phyloP scores from a whole-genome alignment of 2,888 invertebrate genomes.

The Oxystoma pomonae region DNA sequence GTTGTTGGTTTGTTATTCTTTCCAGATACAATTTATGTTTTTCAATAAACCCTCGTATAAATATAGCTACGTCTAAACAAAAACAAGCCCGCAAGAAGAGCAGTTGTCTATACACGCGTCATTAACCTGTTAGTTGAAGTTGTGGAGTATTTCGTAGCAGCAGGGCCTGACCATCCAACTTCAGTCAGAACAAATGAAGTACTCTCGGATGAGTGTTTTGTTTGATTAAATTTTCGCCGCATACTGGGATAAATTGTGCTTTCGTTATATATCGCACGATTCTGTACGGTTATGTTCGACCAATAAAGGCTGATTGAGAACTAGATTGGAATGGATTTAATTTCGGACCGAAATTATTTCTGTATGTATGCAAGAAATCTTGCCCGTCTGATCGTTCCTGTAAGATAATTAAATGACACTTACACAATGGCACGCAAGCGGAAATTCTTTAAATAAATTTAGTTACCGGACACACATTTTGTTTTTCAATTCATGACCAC shows the following conservation, averaged over 20 bases:
- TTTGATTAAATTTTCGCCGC: background rate
- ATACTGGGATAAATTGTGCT: background rate
- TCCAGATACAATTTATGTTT: too few species aligned
- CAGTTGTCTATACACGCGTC: conserved; percentile 41
- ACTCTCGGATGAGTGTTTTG: background rate
- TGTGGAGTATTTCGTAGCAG: conserved; percentile 31
- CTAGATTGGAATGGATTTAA: background rate
- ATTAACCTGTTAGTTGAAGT: conserved; percentile 45
- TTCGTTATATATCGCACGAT: background rate
- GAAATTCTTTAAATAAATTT: too few species aligned
- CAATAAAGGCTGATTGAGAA: background rate
- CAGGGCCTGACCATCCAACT: conserved; percentile 20
- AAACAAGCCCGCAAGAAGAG: background rate
- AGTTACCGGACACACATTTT: too few species aligned
- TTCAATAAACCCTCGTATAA: too few species aligned
- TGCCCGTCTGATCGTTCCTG: too few species aligned
- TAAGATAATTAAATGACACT: too few species aligned
- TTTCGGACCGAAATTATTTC: too few species aligned
- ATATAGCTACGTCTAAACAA: too few species aligned
- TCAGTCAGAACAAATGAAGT: background rate
- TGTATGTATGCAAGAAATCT: too few species aligned
- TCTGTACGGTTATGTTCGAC: background rate
- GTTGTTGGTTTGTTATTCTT: too few species aligned
- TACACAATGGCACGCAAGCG: too few species aligned
- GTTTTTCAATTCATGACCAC: too few species aligned